These are phyloP conservation scores for Tauraco erythrolophus DNA, from an alignment of 2,113 vertebrate genomes.

Conservation along the genomic window DNA sequence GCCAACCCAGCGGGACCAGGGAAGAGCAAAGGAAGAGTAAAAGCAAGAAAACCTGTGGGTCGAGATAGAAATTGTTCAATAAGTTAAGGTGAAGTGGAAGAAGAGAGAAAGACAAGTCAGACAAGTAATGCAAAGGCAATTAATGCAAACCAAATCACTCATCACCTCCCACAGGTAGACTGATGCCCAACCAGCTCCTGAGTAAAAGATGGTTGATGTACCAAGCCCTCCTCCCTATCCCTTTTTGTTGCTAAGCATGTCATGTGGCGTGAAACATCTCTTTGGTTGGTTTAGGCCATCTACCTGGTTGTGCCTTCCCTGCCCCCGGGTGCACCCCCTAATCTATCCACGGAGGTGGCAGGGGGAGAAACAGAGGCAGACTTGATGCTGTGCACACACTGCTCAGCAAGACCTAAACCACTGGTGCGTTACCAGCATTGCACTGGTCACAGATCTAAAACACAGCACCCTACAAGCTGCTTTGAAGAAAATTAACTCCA, in stretches of 20 bases:
- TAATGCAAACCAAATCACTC: not conserved
- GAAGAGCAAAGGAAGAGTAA: not conserved
- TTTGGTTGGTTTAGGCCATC: not conserved
- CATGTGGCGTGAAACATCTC: not conserved
- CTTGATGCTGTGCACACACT: not conserved
- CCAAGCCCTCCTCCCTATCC: not conserved
- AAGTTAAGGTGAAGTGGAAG: not conserved
- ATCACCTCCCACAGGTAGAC: not conserved
- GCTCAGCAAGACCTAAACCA: not conserved
- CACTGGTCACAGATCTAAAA: not conserved
- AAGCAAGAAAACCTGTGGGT: not conserved
- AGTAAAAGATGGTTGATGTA: not conserved
- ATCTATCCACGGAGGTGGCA: not conserved
- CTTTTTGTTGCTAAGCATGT: not conserved
- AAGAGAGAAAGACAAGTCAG: not conserved
- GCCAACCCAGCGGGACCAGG: no score
- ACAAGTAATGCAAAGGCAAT: not conserved
- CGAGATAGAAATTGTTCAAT: not conserved
- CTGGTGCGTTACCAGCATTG: not conserved
- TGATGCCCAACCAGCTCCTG: not conserved
- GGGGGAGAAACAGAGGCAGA: not conserved
- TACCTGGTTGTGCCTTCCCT: not conserved
- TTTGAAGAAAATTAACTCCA: not conserved
- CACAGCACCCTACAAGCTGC: not conserved
- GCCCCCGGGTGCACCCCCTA: fast-evolving